A percentile compares a stretch with the other conserved stretches of the same genome.
Conservation (phyloP, 2,113 vertebrate genomes). For the Pampusana beccarii region DNA sequence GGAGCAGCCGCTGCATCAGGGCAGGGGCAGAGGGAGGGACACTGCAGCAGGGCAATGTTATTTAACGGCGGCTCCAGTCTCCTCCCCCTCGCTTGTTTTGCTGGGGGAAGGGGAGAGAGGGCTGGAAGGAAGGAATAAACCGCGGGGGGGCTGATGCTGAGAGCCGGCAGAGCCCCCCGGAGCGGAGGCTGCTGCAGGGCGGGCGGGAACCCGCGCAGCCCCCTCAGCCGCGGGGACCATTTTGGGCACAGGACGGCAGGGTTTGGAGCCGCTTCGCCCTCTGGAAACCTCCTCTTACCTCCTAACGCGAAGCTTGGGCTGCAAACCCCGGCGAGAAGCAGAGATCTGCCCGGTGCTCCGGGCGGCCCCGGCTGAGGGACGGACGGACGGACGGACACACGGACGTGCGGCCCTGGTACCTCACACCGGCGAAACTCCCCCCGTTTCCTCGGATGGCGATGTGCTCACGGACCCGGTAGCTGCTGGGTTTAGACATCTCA, state of each 20-base stretch:
- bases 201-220: no score
- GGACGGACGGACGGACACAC: no score
- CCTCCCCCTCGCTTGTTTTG: neutral
- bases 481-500: neutral
- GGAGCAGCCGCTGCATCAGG: neutral
- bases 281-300: neutral
- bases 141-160: neutral
- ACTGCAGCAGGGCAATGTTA: constrained; percentile 11
- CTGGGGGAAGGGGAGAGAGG: neutral
- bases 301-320: neutral
- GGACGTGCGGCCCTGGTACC: no score
- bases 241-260: no score
- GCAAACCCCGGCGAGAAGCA: accelerated
- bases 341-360: neutral
- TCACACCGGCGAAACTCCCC: neutral
- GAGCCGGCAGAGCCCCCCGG: neutral
- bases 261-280: no score
- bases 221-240: no score
- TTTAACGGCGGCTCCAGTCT: neutral
- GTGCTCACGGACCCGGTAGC: neutral
- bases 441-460: accelerated
- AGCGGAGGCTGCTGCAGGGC: no score
- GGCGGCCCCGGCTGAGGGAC: no score
- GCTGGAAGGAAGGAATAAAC: neutral
- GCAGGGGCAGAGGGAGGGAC: neutral